Percentiles rank a stretch among this genome's conserved stretches.
Evolutionary conservation across 2,888 invertebrate genomes (phyloP).

Genomic region (Eupithecia centaureata): DNA sequence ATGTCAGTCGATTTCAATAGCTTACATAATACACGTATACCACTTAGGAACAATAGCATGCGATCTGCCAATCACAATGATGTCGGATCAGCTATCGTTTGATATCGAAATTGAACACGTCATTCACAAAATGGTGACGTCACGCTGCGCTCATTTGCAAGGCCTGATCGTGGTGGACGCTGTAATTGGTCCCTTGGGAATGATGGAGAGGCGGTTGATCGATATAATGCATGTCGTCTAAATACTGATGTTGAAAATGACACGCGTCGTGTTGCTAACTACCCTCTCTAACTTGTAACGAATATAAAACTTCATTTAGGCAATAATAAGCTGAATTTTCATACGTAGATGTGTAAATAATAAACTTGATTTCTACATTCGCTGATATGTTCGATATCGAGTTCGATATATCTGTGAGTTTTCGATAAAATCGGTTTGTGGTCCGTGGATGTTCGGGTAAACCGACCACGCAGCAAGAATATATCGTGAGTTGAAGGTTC

Average conservation of each 20-base stretch:
- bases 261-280: neutral
- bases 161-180: neutral
- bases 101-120: constrained; percentile 26
- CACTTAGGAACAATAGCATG: constrained; percentile 2
- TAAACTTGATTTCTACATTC: neutral
- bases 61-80: constrained; percentile 4
- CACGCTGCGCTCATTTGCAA: constrained; percentile 16
- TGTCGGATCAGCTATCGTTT: neutral
- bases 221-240: neutral
- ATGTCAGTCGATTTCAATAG: neutral
- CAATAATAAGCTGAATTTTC: too few species aligned
- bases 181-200: neutral
- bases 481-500: neutral
- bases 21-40: neutral
- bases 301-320: too few species aligned
- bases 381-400: too few species aligned
- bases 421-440: neutral
- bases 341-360: neutral
- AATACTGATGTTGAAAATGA: neutral
- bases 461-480: too few species aligned
- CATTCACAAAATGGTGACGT: constrained; percentile 20
- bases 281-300: neutral
- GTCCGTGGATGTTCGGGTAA: neutral
- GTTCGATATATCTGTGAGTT: neutral
- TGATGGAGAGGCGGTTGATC: constrained; percentile 4